Percentiles rank a stretch among this genome's conserved stretches.
Conservation (phyloP, 2,888 invertebrate genomes). For the Standfussiana lucernea region DNA sequence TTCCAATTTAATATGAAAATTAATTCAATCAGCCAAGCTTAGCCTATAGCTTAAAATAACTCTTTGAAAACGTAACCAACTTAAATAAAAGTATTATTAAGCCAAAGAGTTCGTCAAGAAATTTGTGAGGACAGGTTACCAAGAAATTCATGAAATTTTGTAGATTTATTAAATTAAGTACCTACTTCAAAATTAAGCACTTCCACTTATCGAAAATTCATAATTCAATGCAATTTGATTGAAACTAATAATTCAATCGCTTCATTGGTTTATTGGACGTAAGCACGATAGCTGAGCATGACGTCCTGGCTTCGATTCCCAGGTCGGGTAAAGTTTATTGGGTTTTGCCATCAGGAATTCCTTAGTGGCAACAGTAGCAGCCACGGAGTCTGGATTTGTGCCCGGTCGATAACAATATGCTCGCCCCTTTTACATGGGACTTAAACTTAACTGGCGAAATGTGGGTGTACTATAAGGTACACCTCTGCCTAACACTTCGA, state of each 20-base stretch:
- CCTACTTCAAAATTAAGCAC: background rate
- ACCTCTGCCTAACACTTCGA: too few relatives aligned
- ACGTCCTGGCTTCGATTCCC: background rate
- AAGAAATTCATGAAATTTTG: background rate
- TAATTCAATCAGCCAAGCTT: background rate
- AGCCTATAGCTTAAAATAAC: background rate
- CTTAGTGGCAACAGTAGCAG: too few relatives aligned
- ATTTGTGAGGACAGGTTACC: constrained; percentile 12
- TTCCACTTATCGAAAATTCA: background rate
- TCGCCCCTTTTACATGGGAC: too few relatives aligned
- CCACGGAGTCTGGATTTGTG: too few relatives aligned
- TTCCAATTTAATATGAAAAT: background rate
- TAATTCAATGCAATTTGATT: background rate
- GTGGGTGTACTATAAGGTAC: too few relatives aligned
- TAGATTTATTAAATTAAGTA: background rate
- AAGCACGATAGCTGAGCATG: background rate
- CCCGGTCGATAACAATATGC: too few relatives aligned
- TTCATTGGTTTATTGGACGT: background rate
- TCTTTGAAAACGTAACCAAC: background rate
- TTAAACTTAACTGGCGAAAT: too few relatives aligned
- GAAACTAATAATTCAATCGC: constrained; percentile 30
- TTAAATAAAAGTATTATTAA: constrained; percentile 24
- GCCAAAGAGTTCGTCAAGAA: constrained; percentile 7
- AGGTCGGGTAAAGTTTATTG: background rate
- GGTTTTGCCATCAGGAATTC: too few relatives aligned